Evolutionary conservation across 2,113 vertebrate species (phyloP), one percentile per base, ranked within the genome.

Genomic region (Rhinolophus ferrumequinum): DNA sequence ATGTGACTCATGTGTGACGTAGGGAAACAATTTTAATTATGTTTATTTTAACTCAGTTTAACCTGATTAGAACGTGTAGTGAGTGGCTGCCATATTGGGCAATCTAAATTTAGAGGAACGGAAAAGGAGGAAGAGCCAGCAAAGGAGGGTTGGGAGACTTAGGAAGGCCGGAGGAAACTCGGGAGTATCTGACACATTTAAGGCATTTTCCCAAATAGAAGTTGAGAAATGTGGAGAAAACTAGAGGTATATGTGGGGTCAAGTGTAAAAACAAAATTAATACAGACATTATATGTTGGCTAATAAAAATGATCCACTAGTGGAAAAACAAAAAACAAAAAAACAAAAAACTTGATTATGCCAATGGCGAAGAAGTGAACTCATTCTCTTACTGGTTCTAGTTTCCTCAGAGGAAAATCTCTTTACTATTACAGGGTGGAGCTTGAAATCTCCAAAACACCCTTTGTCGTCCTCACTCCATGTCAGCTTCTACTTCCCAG

Each of bases 101-200:
- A 66, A 13, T 24, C 80, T 56, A 22, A 38, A 58, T 8, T 62
- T n/a, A 60, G 10, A 92, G 18, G 64, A 66, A 35, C 2, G 0
- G 28, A 67, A 67, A 18, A 44, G 9, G 10, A 60, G 9, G 19
- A 66, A 33, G 3, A 56, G 0, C 4, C 15, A 38, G n/a, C 21
- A 35, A 33, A 73, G 1, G 8, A 76, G 52, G 62, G n/a, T 19
- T 5, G 0, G 4, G n/a, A 72, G 52, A 26, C 0, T 50, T 6
- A 73, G 26, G 9, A 64, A 41, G 16, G 18, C 8, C 44, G 35
- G 9, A 64, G 7, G 21, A 16, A n/a, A 8, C 30, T 44, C 22
- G 22, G 19, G 26, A 69, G 16, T 21, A 24, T 41, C 6, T 21
- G 52, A 77, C 26, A 52, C n/a, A 64, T 3, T 7, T 2, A 75